Evolutionary conservation across 2,797 vertebrate species (phyloP).

Genomic region (Aeoliscus strigatus): DNA sequence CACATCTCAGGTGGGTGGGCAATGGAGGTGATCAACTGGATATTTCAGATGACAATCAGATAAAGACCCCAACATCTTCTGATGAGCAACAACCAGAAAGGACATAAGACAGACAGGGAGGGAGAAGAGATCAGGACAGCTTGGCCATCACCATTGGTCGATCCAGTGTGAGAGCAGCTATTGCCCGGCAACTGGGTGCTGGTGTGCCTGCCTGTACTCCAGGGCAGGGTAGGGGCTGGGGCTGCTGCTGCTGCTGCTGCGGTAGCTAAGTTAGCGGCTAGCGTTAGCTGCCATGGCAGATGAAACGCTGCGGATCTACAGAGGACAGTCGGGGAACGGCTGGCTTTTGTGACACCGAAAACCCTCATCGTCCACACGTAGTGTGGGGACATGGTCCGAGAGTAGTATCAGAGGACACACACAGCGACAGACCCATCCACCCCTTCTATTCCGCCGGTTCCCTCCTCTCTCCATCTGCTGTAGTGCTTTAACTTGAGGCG

Average conservation of each 20-base stretch:
- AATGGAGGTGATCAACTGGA: not conserved
- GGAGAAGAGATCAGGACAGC: slow-evolving; percentile 20
- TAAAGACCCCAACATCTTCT: slow-evolving; percentile 5
- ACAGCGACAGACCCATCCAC: slow-evolving; percentile 29
- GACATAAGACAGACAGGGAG: not conserved
- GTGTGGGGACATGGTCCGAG: not conserved
- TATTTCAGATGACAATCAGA: slow-evolving; percentile 7
- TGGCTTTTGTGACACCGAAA: slow-evolving; percentile 20
- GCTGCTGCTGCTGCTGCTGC: slow-evolving; percentile 62
- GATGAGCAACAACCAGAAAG: slow-evolving; percentile 2
- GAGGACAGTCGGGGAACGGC: slow-evolving; percentile 34
- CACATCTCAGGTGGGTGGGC: slow-evolving; percentile 5
- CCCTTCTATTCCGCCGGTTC: slow-evolving; percentile 3
- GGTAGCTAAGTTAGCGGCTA: slow-evolving; percentile 51
- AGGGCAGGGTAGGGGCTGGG: slow-evolving; percentile 61
- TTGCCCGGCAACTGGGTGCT: slow-evolving; percentile 27
- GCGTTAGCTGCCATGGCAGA: slow-evolving; percentile 45
- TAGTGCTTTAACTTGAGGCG: slow-evolving; percentile 28
- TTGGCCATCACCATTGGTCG: slow-evolving; percentile 19
- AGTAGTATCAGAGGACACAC: not conserved
- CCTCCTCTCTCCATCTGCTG: slow-evolving; percentile 8
- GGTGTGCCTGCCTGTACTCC: slow-evolving; percentile 31
- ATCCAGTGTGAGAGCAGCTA: slow-evolving; percentile 12
- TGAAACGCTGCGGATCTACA: slow-evolving; percentile 51
- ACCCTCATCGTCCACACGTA: not conserved